Conservation (phyloP, 1,140 invertebrate genomes). For the Polypedilum pembai region DNA sequence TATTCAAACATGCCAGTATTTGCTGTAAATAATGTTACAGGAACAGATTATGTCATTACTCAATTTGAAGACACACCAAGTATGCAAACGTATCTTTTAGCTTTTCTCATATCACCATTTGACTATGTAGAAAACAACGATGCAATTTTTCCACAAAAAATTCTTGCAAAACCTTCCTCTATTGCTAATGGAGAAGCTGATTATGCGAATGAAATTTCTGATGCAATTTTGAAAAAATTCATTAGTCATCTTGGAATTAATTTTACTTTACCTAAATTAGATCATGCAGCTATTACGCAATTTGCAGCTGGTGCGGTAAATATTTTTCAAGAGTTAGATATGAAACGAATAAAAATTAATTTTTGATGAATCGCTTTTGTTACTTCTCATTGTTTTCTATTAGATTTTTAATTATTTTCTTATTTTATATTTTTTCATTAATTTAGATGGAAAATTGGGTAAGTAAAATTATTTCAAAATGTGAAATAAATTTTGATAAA, state of each 20-base stretch:
- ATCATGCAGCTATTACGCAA: slow-evolving; percentile 84
- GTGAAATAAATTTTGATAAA: no score
- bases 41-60: neutral
- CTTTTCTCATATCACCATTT: slow-evolving; percentile 63
- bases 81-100: slow-evolving; percentile 66
- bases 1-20: neutral
- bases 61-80: slow-evolving; percentile 43
- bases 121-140: neutral
- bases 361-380: no score
- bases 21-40: neutral
- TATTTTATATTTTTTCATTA: no score
- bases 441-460: slow-evolving; percentile 86
- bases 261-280: slow-evolving; percentile 70
- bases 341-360: no score
- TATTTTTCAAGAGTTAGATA: no score
- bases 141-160: neutral
- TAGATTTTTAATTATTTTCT: no score
- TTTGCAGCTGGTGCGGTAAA: slow-evolving; percentile 78
- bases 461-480: no score
- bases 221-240: slow-evolving; percentile 64
- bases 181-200: slow-evolving; percentile 29
- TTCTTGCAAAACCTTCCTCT: neutral
- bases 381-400: no score
- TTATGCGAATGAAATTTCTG: slow-evolving; percentile 52
- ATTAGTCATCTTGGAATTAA: slow-evolving; percentile 71